These are phyloP conservation scores for Xestobium rufovillosum DNA, from an alignment of 2,888 invertebrate genomes.

Conservation along the genomic window DNA sequence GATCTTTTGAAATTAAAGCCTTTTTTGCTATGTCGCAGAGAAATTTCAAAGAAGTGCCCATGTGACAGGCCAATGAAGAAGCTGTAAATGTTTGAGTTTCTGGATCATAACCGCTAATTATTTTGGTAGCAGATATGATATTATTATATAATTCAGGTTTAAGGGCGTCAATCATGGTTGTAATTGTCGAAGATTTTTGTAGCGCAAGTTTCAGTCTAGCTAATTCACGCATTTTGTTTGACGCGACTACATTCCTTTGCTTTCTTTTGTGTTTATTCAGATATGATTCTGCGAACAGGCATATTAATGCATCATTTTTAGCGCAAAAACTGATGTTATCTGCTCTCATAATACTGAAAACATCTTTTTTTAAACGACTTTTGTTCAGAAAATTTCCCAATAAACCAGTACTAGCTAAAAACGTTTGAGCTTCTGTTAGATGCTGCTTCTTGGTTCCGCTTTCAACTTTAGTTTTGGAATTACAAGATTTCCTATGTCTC, in stretches of 20 bases:
- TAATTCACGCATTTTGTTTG: slow-evolving; percentile 16
- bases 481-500: slow-evolving; percentile 13
- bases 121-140: slow-evolving; percentile 9
- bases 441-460: background rate
- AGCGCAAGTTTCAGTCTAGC: slow-evolving; percentile 10
- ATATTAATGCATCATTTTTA: slow-evolving; percentile 12
- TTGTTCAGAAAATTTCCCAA: slow-evolving; percentile 12
- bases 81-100: slow-evolving; percentile 11
- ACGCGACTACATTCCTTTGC: slow-evolving; percentile 12
- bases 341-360: slow-evolving; percentile 12
- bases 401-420: slow-evolving; percentile 10
- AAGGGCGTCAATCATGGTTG: slow-evolving; percentile 7
- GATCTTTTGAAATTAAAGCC: slow-evolving; percentile 10
- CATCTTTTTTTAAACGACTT: slow-evolving; percentile 11
- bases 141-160: slow-evolving; percentile 10
- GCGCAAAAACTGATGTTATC: slow-evolving; percentile 13
- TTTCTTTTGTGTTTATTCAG: slow-evolving; percentile 12
- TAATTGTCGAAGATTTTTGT: slow-evolving; percentile 5
- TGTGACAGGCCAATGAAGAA: slow-evolving; percentile 11
- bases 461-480: background rate
- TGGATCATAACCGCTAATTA: slow-evolving; percentile 12
- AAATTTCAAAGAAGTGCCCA: slow-evolving; percentile 16
- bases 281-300: slow-evolving; percentile 12
- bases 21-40: slow-evolving; percentile 13
- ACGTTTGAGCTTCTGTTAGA: slow-evolving; percentile 12